phyloP scores from a whole-genome alignment of 2,888 invertebrate species.

The Choreutis nemorana region DNA sequence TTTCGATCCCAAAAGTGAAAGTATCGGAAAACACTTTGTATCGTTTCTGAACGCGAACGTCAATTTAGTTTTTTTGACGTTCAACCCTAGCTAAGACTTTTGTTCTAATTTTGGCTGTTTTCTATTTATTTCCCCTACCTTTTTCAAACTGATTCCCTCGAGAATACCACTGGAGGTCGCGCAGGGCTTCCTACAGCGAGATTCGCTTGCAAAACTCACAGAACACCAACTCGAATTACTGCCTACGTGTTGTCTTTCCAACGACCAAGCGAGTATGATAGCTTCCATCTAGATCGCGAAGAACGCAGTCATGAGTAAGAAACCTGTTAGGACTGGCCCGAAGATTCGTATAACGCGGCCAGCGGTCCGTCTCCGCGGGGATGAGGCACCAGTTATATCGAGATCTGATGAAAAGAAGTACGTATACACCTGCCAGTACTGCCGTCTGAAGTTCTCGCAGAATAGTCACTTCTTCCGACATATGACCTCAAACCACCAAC shows the following conservation, averaged over 20 bases:
- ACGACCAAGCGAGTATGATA: neutral
- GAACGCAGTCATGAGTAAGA: constrained; percentile 46
- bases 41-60: too few relatives aligned
- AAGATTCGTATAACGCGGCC: constrained; percentile 46
- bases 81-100: too few relatives aligned
- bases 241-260: constrained; percentile 7
- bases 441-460: constrained; percentile 46
- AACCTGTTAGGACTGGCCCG: constrained; percentile 40
- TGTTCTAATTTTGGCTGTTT: too few relatives aligned
- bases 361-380: constrained; percentile 22
- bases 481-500: constrained; percentile 50
- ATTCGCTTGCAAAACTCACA: too few relatives aligned
- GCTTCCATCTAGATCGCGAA: neutral
- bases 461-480: constrained; percentile 56
- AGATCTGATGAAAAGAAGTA: constrained; percentile 30
- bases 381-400: constrained; percentile 21
- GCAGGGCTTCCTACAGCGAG: too few relatives aligned
- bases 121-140: too few relatives aligned
- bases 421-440: constrained; percentile 50
- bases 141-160: too few relatives aligned
- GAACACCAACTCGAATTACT: too few relatives aligned
- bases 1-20: too few relatives aligned
- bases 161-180: too few relatives aligned
- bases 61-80: too few relatives aligned
- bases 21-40: too few relatives aligned